Base-by-base conservation (phyloP, 2,797 vertebrate species). In the Semotilus atromaculatus region DNA sequence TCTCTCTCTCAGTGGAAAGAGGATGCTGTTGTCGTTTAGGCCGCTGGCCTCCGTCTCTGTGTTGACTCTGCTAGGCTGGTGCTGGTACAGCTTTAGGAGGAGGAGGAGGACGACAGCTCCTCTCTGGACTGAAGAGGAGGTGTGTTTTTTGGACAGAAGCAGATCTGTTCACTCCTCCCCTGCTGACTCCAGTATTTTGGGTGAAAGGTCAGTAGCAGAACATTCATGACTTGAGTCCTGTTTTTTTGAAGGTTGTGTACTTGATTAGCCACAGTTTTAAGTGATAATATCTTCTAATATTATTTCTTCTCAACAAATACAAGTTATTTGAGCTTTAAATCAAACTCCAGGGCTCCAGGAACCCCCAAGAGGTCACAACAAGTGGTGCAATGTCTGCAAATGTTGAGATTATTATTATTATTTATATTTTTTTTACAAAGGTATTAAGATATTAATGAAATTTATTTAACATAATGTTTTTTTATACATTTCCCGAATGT, bases 61-160 rank as follows among this genome's bases (percentile, higher is more conserved):
- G 87, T 89, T 97, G 91, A 95, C 94, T 0, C 92, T 96, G 55
- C 90, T 96, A 0, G 94, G 95, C 84, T 96, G 95, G 92, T 97
- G 95, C 95, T 97, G 96, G 96, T 94, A 96, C 85, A 93, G 93
- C 84, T 93, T 94, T 26, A 89, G 90, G 38, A 96, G 94, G 77
- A 96, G 94, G 34, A 94, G 93, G 31, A 87, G 14, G 5, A n/a
- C 5, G 5, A 71, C 29, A 31, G 8, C 29, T 18, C 40, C 75
- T 58, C 26, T 71, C 18, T 55, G 53, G 19, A 34, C 40, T 53
- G 18, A 73, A 80, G 83, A 80, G 36, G 51, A 84, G n/a, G 38
- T 70, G 5, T 36, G 23, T 43, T 73, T 26, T 66, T 29, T 2
- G 9, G 55, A 29, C 53, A 18, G 29, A 79, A 74, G 26, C 83